Percentiles rank a stretch among this genome's conserved stretches.
These are phyloP conservation scores for Anthophora plumipes DNA, from an alignment of 2,888 invertebrate genomes.

Conservation along the genomic window DNA sequence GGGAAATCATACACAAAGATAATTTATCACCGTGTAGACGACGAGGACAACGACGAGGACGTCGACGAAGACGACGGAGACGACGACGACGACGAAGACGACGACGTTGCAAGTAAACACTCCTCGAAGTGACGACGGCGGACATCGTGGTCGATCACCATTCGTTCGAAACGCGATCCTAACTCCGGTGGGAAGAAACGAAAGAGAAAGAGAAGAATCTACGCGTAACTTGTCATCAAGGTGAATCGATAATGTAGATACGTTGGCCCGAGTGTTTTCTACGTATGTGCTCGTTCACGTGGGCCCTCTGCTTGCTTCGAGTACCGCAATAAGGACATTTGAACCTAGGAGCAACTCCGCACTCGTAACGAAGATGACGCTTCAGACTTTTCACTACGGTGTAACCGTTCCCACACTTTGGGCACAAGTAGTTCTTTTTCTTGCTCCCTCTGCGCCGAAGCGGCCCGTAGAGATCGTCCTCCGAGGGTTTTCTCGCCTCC, in stretches of 20 bases:
- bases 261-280: constrained; percentile 77
- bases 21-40: constrained; percentile 7
- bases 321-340: constrained; percentile 81
- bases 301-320: constrained; percentile 79
- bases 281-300: constrained; percentile 80
- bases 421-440: constrained; percentile 81
- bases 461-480: constrained; percentile 49
- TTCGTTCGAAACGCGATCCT: background rate
- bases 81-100: background rate
- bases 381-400: constrained; percentile 86
- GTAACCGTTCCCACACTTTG: constrained; percentile 86
- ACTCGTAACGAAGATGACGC: constrained; percentile 83
- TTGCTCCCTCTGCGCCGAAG: constrained; percentile 47
- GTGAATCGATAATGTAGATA: constrained; percentile 76
- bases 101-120: background rate
- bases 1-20: constrained; percentile 32
- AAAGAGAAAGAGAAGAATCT: background rate
- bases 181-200: background rate
- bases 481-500: constrained; percentile 52
- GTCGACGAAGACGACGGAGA: background rate
- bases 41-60: background rate
- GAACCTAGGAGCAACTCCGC: constrained; percentile 81
- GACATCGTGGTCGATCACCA: no score
- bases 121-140: background rate
- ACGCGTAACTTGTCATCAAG: constrained; percentile 48